A percentile compares a stretch with the other conserved stretches of the same genome.
Evolutionary conservation across 1,140 invertebrate genomes (phyloP).

Genomic region (Hylaeus anthracinus): DNA sequence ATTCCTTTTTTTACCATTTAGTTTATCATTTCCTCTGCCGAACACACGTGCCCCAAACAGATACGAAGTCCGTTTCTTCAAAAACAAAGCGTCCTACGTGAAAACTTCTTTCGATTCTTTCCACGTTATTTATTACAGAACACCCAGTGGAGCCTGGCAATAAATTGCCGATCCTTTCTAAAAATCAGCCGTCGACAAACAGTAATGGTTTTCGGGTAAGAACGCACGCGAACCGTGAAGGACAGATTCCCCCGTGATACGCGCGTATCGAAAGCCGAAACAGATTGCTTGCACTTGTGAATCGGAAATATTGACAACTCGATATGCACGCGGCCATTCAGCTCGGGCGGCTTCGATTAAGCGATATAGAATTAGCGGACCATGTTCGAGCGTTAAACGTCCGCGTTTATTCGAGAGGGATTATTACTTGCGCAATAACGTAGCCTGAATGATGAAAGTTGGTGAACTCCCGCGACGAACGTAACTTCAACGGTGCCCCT

Average conservation of each 20-base stretch:
- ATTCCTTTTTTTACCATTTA: background rate
- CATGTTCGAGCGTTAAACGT: conserved; percentile 34
- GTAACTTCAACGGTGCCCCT: too few species aligned
- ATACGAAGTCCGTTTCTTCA: too few species aligned
- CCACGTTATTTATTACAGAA: too few species aligned
- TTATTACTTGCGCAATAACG: conserved; percentile 48
- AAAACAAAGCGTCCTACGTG: too few species aligned
- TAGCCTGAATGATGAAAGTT: conserved; percentile 29
- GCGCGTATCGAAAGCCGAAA: conserved; percentile 30
- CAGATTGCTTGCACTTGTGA: conserved; percentile 30
- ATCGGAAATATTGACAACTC: conserved; percentile 44
- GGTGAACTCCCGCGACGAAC: background rate
- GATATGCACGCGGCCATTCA: background rate
- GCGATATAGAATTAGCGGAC: conserved; percentile 43
- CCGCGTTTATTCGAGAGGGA: conserved; percentile 42
- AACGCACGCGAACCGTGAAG: conserved; percentile 44
- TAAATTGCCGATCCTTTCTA: background rate
- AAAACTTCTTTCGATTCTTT: too few species aligned
- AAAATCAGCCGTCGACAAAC: conserved; percentile 14
- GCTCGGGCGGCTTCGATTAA: conserved; percentile 25
- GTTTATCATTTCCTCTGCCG: too few species aligned
- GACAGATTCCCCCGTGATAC: conserved; percentile 40
- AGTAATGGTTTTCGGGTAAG: conserved; percentile 28
- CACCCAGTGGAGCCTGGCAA: too few species aligned
- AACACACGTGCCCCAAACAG: too few species aligned